Base-by-base conservation (phyloP, 2,113 vertebrate species). In the Leuciscus idus region DNA sequence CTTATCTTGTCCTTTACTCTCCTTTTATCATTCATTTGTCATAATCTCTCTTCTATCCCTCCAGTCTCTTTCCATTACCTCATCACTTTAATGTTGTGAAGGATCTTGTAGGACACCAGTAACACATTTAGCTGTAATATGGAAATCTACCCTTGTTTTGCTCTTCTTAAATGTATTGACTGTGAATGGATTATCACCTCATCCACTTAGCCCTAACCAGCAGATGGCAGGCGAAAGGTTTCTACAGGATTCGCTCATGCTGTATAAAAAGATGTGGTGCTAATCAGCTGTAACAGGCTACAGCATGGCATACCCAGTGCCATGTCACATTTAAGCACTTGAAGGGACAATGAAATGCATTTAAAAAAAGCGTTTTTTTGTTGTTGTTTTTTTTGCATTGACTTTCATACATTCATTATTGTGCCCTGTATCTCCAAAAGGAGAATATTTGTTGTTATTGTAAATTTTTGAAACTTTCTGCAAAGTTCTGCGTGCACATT, bases 181-280 rank as follows among this genome's bases (percentile, higher is more conserved):
- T 52, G 12, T 83, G 80, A 87, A 87, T 75, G 74, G 80, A 84
- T 88, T 83, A 84, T 87, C 48, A 87, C 52, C 85, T 85, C 78
- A 88, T 88, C 87, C 85, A 85, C 80, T 90, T 88, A 88, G 15
- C 48, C 81, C 84, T 81, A 86, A 55, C 26, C 62, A 79, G 73
- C 87, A 90, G 87, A 87, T 52, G 85, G 87, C 82, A 84, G 61
- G 46, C 64, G 68, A 81, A 86, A 86, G 84, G 72, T 39, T 80
- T 64, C 50, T 66, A 77, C 83, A 68, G 77, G 64, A 74, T 88
- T 79, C 84, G 84, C 62, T 75, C 46, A 26, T 79, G 74, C 55
- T 2, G 2, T 21, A 57, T 81, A 72, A 43, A 83, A 81, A 76
- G 86, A 74, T 87, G 62, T 79, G 77, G 30, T 19, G 23, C 59